Percentiles rank a stretch among this genome's conserved stretches.
These are phyloP conservation scores for Sarcophaga carnaria DNA, from an alignment of 2,888 invertebrate genomes.

Conservation along the genomic window DNA sequence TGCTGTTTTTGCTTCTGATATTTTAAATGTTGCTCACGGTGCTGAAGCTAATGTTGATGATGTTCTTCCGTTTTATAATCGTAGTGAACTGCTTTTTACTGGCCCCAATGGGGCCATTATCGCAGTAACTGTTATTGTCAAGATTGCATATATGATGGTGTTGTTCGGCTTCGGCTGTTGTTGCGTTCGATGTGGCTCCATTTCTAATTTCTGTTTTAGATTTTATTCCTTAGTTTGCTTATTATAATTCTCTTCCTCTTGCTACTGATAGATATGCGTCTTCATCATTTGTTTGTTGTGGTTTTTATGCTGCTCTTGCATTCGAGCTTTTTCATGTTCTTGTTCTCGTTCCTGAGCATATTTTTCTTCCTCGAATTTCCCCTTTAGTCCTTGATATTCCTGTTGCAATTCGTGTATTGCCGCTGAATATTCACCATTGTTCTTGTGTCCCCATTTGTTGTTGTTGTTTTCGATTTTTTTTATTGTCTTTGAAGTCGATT, in stretches of 20 bases:
- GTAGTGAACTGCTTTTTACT: conserved; percentile 37
- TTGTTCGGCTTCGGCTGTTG: conserved; percentile 67
- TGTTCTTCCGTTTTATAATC: too few species aligned
- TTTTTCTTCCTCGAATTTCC: conserved; percentile 16
- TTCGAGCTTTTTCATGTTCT: too few species aligned
- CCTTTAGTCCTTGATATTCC: neutral
- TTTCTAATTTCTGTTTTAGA: conserved; percentile 47
- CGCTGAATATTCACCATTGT: conserved; percentile 51
- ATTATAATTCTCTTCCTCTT: conserved; percentile 62
- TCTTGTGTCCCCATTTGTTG: conserved; percentile 51
- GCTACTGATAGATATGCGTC: conserved; percentile 57
- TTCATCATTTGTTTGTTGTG: conserved; percentile 60
- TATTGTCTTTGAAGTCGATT: conserved; percentile 60
- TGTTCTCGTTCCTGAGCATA: too few species aligned
- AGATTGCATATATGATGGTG: conserved; percentile 55
- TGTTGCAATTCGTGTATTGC: conserved; percentile 52
- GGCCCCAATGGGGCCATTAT: conserved; percentile 56
- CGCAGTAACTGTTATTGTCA: conserved; percentile 15
- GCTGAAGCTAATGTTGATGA: too few species aligned
- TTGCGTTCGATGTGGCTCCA: neutral
- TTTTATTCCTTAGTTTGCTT: conserved; percentile 63
- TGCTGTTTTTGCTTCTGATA: too few species aligned
- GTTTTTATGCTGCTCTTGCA: conserved; percentile 38
- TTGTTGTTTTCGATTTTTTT: conserved; percentile 57
- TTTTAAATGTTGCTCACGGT: too few species aligned